These are phyloP conservation scores for Drosophila pallidifrons DNA, from an alignment of 1,140 invertebrate genomes.

Conservation along the genomic window DNA sequence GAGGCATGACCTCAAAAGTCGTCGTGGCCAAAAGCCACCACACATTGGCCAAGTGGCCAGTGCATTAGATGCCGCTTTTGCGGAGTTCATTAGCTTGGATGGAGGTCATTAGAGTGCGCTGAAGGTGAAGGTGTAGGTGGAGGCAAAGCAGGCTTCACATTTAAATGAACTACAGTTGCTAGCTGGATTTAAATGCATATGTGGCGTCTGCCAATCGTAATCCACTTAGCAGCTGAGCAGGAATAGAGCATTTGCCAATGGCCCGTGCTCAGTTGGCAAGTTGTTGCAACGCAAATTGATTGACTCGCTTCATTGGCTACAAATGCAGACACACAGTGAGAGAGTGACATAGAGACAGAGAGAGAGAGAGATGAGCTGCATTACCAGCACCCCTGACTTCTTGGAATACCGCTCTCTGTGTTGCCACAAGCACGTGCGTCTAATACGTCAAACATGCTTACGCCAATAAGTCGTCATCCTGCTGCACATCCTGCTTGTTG, in stretches of 20 bases:
- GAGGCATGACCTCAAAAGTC: conserved; percentile 41
- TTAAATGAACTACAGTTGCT: conserved; percentile 58
- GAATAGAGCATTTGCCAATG: conserved; percentile 26
- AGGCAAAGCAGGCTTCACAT: conserved; percentile 24
- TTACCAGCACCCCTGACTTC: neutral
- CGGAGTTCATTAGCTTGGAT: conserved; percentile 70
- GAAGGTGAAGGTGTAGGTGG: too few species aligned
- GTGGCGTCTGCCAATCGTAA: conserved; percentile 33
- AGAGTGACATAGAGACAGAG: neutral
- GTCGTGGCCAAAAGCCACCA: conserved; percentile 54
- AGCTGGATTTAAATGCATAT: conserved; percentile 42
- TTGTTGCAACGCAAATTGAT: conserved; percentile 62
- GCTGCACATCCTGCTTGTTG: conserved; percentile 33
- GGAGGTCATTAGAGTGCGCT: conserved; percentile 55
- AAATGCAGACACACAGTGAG: conserved; percentile 8
- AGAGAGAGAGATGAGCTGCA: conserved; percentile 6
- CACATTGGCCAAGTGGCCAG: conserved; percentile 18
- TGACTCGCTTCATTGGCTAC: conserved; percentile 67
- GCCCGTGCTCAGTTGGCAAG: neutral
- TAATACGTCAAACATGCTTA: conserved; percentile 80
- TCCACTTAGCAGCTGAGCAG: conserved; percentile 36
- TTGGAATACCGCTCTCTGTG: neutral
- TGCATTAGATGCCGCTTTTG: conserved; percentile 62
- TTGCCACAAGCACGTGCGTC: conserved; percentile 56
- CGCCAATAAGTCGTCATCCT: conserved; percentile 80